phyloP scores from a whole-genome alignment of 2,113 vertebrate genomes.

The Anas platyrhynchos region DNA sequence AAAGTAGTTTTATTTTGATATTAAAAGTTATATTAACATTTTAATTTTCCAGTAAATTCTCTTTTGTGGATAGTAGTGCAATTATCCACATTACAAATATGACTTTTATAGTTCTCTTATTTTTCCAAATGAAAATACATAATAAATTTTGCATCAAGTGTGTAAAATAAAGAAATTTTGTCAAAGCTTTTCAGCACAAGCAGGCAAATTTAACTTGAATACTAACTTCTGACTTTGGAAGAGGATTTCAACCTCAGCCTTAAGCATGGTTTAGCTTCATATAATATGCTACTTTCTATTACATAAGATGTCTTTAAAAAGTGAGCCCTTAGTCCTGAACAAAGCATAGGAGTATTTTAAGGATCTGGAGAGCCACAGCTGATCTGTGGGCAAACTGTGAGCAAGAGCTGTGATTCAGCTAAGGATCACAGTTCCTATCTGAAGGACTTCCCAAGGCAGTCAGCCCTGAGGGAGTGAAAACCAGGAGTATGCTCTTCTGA shows the following conservation, averaged over 20 bases:
- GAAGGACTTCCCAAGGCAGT: background rate
- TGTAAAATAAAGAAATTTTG: background rate
- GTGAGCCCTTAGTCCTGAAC: background rate
- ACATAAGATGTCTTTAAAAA: background rate
- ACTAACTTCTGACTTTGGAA: background rate
- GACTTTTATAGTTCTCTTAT: background rate
- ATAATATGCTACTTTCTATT: background rate
- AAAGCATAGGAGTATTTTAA: background rate
- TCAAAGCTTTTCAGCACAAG: background rate
- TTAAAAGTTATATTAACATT: background rate
- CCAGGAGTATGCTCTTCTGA: background rate
- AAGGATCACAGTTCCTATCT: background rate
- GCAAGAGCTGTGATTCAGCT: background rate
- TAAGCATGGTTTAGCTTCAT: background rate
- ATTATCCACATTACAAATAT: background rate
- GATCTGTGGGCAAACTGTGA: background rate
- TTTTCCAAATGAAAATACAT: background rate
- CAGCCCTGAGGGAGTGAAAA: background rate
- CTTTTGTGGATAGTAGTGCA: background rate
- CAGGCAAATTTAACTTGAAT: background rate
- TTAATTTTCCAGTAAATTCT: background rate
- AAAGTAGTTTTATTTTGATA: background rate
- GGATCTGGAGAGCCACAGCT: background rate
- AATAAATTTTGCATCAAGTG: background rate
- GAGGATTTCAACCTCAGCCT: background rate